Conservation (phyloP, 1,140 invertebrate species). For the Zophobas morio region DNA sequence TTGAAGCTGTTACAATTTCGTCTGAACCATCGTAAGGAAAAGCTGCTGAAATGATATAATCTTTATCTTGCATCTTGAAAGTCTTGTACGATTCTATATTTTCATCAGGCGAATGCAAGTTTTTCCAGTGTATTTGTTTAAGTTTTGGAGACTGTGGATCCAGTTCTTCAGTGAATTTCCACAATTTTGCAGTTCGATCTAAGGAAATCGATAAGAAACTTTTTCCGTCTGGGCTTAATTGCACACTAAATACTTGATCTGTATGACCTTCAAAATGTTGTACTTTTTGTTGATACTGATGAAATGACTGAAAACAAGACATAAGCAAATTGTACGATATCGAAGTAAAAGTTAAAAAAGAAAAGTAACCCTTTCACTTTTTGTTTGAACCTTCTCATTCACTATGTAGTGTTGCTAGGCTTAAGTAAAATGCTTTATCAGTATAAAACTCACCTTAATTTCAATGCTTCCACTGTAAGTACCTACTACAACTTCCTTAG, state of each 20-base stretch:
- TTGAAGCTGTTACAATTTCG: conserved; percentile 26
- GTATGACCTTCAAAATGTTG: conserved; percentile 51
- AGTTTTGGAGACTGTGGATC: conserved; percentile 49
- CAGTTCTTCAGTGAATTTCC: conserved; percentile 48
- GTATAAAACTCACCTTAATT: conserved; percentile 41
- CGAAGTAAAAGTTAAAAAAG: too few species aligned
- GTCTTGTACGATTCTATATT: conserved; percentile 1
- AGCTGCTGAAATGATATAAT: conserved; percentile 19
- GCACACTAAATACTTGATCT: conserved; percentile 44
- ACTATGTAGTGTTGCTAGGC: too few species aligned
- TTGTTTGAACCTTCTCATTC: too few species aligned
- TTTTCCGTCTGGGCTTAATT: conserved; percentile 49
- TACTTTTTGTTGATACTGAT: conserved; percentile 49
- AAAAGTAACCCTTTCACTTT: too few species aligned
- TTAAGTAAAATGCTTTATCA: too few species aligned
- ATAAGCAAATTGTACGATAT: conserved; percentile 19
- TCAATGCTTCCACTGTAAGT: conserved; percentile 53
- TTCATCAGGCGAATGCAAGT: conserved; percentile 48
- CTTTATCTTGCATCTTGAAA: conserved; percentile 23
- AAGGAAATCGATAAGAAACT: conserved; percentile 53
- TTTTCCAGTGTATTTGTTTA: conserved; percentile 50
- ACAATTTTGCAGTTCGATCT: conserved; percentile 53
- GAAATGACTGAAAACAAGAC: conserved; percentile 53
- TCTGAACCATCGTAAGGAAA: conserved; percentile 10
- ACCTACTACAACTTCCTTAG: conserved; percentile 51